Evolutionary conservation across 2,888 invertebrate genomes (phyloP).

Genomic region (Callyntrura guangdongensis): DNA sequence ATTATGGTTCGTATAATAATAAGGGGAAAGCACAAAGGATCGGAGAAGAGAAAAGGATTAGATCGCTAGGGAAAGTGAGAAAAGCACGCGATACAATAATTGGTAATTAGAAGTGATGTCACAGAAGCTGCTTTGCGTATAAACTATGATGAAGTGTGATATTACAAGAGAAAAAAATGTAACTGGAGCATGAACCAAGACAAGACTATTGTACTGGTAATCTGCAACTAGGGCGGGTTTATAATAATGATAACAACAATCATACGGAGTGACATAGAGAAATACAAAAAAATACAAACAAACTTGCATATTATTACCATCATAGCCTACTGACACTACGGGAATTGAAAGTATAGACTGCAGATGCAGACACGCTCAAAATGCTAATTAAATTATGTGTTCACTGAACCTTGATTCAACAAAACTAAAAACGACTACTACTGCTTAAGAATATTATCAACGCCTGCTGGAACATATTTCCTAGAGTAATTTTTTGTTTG

Average conservation of each 20-base stretch:
- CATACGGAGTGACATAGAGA: neutral
- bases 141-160: conserved; percentile 15
- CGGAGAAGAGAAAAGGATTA: conserved; percentile 18
- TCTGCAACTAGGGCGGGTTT: neutral
- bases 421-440: conserved; percentile 44
- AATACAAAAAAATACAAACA: conserved; percentile 48
- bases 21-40: neutral
- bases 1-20: neutral
- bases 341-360: conserved; percentile 46
- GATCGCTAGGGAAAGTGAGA: neutral
- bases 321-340: conserved; percentile 57
- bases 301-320: conserved; percentile 58
- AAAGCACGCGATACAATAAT: conserved; percentile 34
- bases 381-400: conserved; percentile 59
- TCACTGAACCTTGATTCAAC: conserved; percentile 44
- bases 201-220: no score
- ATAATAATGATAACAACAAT: neutral
- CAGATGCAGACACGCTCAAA: conserved; percentile 54
- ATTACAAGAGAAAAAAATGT: neutral
- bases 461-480: conserved; percentile 1
- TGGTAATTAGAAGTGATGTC: conserved; percentile 40
- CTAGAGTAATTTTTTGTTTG: neutral
- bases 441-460: conserved; percentile 8
- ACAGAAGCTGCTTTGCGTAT: conserved; percentile 24
- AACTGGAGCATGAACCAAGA: no score